Conservation (phyloP, 2,113 vertebrate genomes). For the Brienomyrus longianalis region DNA sequence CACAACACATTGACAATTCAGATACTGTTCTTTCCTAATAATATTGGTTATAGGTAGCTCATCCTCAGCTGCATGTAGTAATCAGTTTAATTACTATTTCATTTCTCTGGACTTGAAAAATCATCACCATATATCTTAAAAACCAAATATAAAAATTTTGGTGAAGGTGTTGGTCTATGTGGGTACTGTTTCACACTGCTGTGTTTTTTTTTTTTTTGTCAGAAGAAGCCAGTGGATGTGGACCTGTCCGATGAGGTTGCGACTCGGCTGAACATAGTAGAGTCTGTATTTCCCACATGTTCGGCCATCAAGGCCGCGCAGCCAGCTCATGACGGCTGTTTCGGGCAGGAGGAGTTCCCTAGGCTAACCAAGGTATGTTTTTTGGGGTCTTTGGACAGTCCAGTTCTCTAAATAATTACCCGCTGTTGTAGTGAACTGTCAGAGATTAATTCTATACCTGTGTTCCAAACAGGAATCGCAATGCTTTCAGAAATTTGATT, state of each 20-base stretch:
- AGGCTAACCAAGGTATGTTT: constrained; percentile 58
- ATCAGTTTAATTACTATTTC: background rate
- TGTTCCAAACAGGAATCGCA: background rate
- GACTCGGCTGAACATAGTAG: constrained; percentile 66
- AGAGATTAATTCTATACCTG: background rate
- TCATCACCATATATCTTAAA: background rate
- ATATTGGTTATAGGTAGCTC: background rate
- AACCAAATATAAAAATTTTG: background rate
- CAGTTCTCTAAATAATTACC: background rate
- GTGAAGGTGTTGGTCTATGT: background rate
- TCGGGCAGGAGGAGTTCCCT: constrained; percentile 60
- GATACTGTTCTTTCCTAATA: background rate
- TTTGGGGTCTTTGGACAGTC: background rate
- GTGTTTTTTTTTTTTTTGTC: constrained; percentile 26
- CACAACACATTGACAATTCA: background rate
- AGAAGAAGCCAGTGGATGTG: constrained; percentile 57
- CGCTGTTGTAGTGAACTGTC: background rate
- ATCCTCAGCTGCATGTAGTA: background rate
- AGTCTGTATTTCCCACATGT: constrained; percentile 38
- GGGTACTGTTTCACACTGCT: background rate
- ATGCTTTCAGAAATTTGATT: background rate
- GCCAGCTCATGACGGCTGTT: constrained; percentile 40
- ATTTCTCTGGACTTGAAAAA: background rate
- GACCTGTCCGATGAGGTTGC: constrained; percentile 78
- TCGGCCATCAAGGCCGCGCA: constrained; percentile 40